A percentile compares a stretch with the other conserved stretches of the same genome.
Conservation (phyloP, 1,140 invertebrate genomes). For the Eciton burchellii region DNA sequence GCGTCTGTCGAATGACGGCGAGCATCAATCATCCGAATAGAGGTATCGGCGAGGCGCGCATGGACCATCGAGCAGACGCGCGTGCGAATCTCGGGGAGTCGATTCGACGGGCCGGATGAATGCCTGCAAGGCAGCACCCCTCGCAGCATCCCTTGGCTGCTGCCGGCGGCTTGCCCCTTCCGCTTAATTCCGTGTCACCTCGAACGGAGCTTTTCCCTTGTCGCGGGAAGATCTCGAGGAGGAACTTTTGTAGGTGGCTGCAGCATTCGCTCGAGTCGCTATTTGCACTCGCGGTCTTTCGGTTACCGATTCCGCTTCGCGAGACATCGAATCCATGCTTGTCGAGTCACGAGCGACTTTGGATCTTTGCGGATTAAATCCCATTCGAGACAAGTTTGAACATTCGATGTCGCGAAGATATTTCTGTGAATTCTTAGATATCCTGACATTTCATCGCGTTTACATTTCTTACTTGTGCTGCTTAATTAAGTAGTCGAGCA, state of each 20-base stretch:
- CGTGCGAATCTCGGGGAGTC: conserved; percentile 42
- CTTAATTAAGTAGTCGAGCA: background rate
- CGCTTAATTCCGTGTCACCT: conserved; percentile 4
- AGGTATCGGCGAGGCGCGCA: conserved; percentile 41
- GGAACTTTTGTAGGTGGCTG: no score
- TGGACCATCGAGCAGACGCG: conserved; percentile 34
- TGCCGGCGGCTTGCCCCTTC: background rate
- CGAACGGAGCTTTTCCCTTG: background rate
- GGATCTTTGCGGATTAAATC: no score
- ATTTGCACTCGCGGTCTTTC: no score
- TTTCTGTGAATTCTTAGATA: background rate
- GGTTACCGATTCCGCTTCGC: no score
- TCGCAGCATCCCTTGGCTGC: background rate
- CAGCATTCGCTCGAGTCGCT: no score
- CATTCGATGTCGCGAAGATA: background rate
- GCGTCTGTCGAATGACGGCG: conserved; percentile 73
- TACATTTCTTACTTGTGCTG: background rate
- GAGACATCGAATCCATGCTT: no score
- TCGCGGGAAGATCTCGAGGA: no score
- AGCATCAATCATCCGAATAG: conserved; percentile 77
- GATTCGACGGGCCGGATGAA: conserved; percentile 62
- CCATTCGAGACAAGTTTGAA: no score
- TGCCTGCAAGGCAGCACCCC: conserved; percentile 20
- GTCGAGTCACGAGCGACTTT: no score
- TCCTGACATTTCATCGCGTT: no score